Conservation (phyloP, 2,113 vertebrate species). For the Tupaia tana region DNA sequence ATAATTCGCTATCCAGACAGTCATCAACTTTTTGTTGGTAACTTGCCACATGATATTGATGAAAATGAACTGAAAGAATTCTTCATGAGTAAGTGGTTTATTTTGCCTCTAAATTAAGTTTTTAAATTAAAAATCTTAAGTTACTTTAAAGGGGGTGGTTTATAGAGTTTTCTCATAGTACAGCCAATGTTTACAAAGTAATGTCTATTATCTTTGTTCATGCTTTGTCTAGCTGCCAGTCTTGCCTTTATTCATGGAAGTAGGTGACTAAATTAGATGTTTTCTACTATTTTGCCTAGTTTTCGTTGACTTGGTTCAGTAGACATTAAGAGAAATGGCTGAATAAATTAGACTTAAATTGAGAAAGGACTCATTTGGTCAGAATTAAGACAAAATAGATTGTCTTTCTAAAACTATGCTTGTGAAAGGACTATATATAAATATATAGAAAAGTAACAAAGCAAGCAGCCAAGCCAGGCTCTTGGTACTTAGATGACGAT, state of each 20-base stretch:
- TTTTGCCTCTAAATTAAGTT: neutral
- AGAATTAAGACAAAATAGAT: neutral
- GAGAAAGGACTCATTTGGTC: neutral
- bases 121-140: neutral
- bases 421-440: neutral
- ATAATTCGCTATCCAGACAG: constrained; percentile 95
- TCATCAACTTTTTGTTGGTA: constrained; percentile 98
- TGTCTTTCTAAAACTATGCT: constrained; percentile 13
- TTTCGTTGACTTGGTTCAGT: neutral
- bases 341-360: neutral
- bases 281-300: neutral
- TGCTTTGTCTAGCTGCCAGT: neutral
- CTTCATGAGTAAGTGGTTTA: constrained; percentile 93
- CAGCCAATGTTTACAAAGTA: neutral
- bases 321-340: neutral
- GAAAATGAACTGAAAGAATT: constrained; percentile 97
- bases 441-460: neutral
- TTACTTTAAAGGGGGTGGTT: neutral
- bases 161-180: neutral
- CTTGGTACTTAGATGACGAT: neutral
- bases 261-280: neutral
- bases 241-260: neutral
- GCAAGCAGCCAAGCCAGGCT: neutral
- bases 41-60: constrained; percentile 95
- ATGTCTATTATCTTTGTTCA: neutral